phyloP scores from a whole-genome alignment of 2,797 vertebrate genomes.

The Oryzias dopingdopingensis region DNA sequence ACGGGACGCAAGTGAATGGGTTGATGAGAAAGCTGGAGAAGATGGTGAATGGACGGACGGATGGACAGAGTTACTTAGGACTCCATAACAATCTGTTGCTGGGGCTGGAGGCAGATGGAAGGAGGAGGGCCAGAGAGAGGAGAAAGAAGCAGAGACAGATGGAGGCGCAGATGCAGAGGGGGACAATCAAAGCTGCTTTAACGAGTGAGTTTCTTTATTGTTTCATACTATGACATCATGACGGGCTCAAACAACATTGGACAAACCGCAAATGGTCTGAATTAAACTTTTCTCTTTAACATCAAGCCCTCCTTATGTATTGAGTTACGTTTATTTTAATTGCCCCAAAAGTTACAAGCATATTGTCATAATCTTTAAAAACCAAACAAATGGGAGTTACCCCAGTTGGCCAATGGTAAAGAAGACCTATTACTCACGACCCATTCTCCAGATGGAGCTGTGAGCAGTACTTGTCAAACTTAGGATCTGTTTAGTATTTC shows the following conservation, averaged over 20 bases:
- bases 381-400: too few relatives aligned
- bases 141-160: constrained; percentile 79
- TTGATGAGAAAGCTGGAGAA: constrained; percentile 70
- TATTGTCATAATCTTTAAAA: too few relatives aligned
- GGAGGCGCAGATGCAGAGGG: constrained; percentile 72
- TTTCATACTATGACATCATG: neutral
- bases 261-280: neutral
- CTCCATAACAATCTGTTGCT: constrained; percentile 34
- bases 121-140: constrained; percentile 72
- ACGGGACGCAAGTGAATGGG: constrained; percentile 64
- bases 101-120: constrained; percentile 66
- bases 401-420: too few relatives aligned
- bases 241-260: neutral
- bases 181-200: constrained; percentile 66
- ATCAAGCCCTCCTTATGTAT: too few relatives aligned
- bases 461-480: too few relatives aligned
- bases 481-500: too few relatives aligned
- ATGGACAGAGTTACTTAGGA: constrained; percentile 40
- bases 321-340: too few relatives aligned
- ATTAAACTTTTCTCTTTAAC: too few relatives aligned
- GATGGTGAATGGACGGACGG: constrained; percentile 57
- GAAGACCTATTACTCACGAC: too few relatives aligned
- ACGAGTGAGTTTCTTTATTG: constrained; percentile 59
- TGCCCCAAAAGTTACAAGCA: too few relatives aligned
- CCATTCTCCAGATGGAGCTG: too few relatives aligned